A percentile compares a stretch with the other conserved stretches of the same genome.
phyloP scores from a whole-genome alignment of 2,113 vertebrate genomes.

The Gila orcuttii region DNA sequence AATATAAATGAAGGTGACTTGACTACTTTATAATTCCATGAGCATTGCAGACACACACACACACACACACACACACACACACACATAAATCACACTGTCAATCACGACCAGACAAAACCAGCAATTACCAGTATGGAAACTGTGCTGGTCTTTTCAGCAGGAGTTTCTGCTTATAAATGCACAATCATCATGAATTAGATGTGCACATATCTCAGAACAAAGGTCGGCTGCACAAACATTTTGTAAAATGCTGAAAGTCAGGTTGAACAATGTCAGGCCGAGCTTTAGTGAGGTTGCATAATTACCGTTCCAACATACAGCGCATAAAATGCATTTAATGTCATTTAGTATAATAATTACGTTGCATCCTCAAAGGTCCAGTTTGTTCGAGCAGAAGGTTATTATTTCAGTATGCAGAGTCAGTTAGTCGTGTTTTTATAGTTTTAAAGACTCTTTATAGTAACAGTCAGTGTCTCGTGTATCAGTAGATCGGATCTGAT shows the following conservation, averaged over 20 bases:
- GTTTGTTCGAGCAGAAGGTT: background rate
- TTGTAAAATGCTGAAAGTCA: conserved; percentile 10
- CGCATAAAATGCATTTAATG: background rate
- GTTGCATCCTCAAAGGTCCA: background rate
- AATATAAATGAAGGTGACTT: too few species aligned
- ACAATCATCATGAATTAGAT: background rate
- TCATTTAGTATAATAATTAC: background rate
- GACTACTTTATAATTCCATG: too few species aligned
- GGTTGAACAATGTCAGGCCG: background rate
- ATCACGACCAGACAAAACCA: too few species aligned
- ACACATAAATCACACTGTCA: too few species aligned
- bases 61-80: too few species aligned
- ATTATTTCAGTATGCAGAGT: too few species aligned
- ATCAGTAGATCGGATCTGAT: background rate
- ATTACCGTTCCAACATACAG: background rate
- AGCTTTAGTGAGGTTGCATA: background rate
- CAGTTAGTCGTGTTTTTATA: too few species aligned
- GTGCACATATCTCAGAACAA: background rate
- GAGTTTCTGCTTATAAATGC: background rate
- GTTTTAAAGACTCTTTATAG: background rate
- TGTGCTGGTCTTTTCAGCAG: background rate
- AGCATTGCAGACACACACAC: too few species aligned
- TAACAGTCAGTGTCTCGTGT: background rate
- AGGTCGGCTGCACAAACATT: background rate
- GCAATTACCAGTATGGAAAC: background rate